phyloP scores from a whole-genome alignment of 2,888 invertebrate genomes.

The Antheraea assamensis region DNA sequence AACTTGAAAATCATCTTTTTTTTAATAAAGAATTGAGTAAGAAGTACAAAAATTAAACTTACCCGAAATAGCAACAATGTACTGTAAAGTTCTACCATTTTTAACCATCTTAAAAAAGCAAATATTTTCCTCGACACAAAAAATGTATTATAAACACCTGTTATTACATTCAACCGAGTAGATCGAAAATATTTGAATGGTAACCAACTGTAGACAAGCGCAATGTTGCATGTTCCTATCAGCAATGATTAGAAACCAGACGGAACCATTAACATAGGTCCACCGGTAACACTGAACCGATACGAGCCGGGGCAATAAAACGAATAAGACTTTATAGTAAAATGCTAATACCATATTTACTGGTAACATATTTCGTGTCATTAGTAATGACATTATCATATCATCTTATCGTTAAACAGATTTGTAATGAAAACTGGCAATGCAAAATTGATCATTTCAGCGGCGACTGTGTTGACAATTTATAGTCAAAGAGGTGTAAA shows the following conservation, averaged over 20 bases:
- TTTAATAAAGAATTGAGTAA: constrained; percentile 12
- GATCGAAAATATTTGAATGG: background rate
- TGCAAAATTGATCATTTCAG: background rate
- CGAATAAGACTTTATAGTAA: background rate
- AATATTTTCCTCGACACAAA: background rate
- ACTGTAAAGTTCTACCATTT: constrained; percentile 48
- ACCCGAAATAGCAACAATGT: constrained; percentile 55
- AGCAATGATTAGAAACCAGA: background rate
- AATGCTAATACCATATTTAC: background rate
- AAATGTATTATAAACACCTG: background rate
- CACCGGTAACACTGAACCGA: background rate
- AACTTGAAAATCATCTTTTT: too few relatives aligned
- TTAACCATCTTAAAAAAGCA: constrained; percentile 36
- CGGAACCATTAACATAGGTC: background rate
- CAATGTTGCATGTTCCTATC: background rate
- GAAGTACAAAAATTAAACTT: constrained; percentile 30
- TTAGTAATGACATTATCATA: constrained; percentile 1
- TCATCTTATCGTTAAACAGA: background rate
- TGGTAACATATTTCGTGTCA: background rate
- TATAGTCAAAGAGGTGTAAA: background rate
- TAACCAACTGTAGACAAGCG: background rate
- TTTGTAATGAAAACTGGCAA: background rate
- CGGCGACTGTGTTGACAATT: background rate
- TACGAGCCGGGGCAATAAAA: background rate
- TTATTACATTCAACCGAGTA: background rate